Base-by-base conservation (phyloP, 2,888 invertebrate species). In the Hydrotaea diabolus region DNA sequence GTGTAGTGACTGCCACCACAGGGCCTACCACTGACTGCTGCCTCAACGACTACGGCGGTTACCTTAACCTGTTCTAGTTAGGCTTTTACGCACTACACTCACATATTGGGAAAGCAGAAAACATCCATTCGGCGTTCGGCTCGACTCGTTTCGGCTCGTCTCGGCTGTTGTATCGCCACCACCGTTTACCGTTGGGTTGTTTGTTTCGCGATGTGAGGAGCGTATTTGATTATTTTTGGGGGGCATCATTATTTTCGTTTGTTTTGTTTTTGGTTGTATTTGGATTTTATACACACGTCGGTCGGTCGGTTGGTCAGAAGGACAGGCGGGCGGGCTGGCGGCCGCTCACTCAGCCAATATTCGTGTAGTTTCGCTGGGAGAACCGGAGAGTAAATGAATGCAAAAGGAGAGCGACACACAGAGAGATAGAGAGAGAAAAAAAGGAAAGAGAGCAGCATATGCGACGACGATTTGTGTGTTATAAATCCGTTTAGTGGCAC, bases 61-160 rank as follows among this genome's bases (percentile, higher is more conserved):
- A 82, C 82, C 77, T 82, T 85, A 85, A 85, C 82, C 82, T 85
- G 85, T 85, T 85, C 85, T 64, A 77, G 77, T 77, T 79, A 75
- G 82, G 82, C 82, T 80, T 82, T 82, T 75, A 82, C 85, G 79
- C 82, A 82, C 79, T 64, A 76, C 13, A 49, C 57, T 31, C 26
- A 26, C 53, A 21, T 31, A 39, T n/a, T 21, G 21, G 21, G 59
- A 59, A 59, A 59, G 26, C 26, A 59, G 59, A 59, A 59, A 59
- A 59, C 59, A 39, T 8, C 8, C 49, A 59, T 59, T 59, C 26
- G 57, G n/a, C n/a, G n/a, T n/a, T n/a, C n/a, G n/a, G 19, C 31
- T 57, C 57, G 57, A 2, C 26, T 26, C 15, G 59, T 7, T 31
- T 39, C 8, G 62, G 26, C 23, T 15, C 57, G 21, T 13, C 23